These are phyloP conservation scores for Druon quercuslanigerum DNA, from an alignment of 1,140 invertebrate species.

Conservation along the genomic window DNA sequence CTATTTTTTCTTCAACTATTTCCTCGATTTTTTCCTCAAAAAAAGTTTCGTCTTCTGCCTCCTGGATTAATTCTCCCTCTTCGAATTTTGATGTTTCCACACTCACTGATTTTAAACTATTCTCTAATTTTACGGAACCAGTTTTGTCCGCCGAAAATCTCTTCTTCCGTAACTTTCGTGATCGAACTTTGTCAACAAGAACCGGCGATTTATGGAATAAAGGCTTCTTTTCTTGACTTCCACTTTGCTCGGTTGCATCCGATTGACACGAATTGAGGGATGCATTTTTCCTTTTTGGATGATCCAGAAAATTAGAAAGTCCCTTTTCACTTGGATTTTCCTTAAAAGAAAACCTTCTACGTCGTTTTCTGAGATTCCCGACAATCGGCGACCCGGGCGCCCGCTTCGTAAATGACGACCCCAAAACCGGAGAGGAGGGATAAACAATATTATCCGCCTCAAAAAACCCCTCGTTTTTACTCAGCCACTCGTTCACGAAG, in stretches of 20 bases:
- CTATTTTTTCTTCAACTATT: conserved; percentile 3
- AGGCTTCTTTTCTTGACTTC: too few relatives aligned
- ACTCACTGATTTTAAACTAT: not conserved
- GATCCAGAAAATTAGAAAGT: not conserved
- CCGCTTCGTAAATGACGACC: not conserved
- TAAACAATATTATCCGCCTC: not conserved
- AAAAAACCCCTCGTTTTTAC: not conserved
- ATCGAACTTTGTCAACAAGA: not conserved
- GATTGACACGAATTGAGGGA: not conserved
- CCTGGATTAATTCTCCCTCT: conserved; percentile 36
- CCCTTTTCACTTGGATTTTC: not conserved
- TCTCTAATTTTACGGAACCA: not conserved
- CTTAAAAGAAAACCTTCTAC: not conserved
- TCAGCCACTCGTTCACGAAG: not conserved
- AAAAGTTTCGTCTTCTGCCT: conserved; percentile 33
- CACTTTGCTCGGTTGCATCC: not conserved
- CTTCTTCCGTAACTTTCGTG: not conserved
- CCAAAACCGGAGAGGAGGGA: not conserved
- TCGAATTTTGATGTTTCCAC: not conserved
- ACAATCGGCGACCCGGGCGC: not conserved
- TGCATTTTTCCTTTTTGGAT: not conserved
- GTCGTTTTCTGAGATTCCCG: not conserved
- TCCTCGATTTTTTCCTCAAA: not conserved
- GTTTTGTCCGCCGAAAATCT: not conserved
- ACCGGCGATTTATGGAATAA: not conserved